Evolutionary conservation across 2,888 invertebrate genomes (phyloP).

Genomic region (Hydriomena furcata): DNA sequence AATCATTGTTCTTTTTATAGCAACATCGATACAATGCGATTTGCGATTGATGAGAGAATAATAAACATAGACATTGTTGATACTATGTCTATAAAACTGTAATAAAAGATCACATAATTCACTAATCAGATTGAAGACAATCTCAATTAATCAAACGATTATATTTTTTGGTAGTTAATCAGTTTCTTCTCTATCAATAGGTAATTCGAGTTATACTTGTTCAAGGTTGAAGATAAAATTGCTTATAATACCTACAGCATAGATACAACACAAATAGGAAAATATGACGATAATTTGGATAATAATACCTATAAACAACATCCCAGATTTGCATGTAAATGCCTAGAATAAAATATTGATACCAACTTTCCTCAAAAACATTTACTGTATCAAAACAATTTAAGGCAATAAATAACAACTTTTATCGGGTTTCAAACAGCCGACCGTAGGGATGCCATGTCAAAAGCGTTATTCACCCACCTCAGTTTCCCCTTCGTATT

Average conservation of each 20-base stretch:
- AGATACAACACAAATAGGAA: not conserved
- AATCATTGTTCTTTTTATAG: slow-evolving; percentile 32
- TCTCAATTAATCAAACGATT: not conserved
- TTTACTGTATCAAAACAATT: slow-evolving; percentile 26
- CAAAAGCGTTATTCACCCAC: slow-evolving; percentile 41
- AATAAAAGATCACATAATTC: too few relatives aligned
- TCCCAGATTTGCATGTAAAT: slow-evolving; percentile 1
- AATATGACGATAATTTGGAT: too few relatives aligned
- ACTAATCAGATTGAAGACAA: not conserved
- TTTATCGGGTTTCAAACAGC: slow-evolving; percentile 25
- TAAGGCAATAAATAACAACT: slow-evolving; percentile 28
- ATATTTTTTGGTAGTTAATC: not conserved
- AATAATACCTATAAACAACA: not conserved
- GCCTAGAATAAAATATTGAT: not conserved
- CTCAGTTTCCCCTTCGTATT: slow-evolving; percentile 63
- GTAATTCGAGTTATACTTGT: slow-evolving; percentile 14
- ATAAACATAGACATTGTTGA: slow-evolving; percentile 5
- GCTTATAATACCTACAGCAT: not conserved
- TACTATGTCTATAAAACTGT: not conserved
- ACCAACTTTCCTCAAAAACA: slow-evolving; percentile 19
- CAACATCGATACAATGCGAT: slow-evolving; percentile 20
- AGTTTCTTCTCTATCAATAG: not conserved
- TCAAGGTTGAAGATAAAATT: slow-evolving; percentile 13
- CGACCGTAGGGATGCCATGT: slow-evolving; percentile 14
- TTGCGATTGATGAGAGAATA: slow-evolving; percentile 17